Base-by-base conservation (phyloP, 2,113 vertebrate genomes). In the Saccopteryx bilineata region DNA sequence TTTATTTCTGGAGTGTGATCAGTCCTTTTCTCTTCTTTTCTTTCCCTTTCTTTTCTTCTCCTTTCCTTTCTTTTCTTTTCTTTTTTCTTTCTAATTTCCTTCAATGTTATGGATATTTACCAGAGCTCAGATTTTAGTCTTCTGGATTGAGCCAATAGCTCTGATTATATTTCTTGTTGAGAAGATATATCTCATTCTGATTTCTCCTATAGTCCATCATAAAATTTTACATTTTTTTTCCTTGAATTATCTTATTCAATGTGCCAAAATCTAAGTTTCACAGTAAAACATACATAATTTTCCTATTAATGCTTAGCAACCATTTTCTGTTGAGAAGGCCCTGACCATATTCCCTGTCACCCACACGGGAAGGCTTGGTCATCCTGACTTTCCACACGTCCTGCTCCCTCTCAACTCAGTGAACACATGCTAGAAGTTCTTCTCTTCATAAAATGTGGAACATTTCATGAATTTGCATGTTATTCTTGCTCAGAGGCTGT, bases 121-220 rank as follows among this genome's bases (percentile, higher is more conserved):
- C 50, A 39, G 5, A 48, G 23, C 15, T 91, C 52, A 81, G 9
- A 75, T 17, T 15, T 15, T 74, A 19, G 19, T 85, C 4, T 75
- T 90, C n/a, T 69, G 19, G 24, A 60, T 50, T 71, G 6, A 83
- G 52, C 13, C 63, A 46, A 46, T 72, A 68, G 10, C 46, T 79
- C 50, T 60, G 56, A 48, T 68, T 54, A 56, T 78, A 52, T 19
- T 48, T 71, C 87, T 10, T 79, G 7, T 76, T 76, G 21, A 80
- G 87, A 50, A 85, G 71, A 85, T 85, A 28, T 4, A 33, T 80
- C 71, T 79, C 63, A 74, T 91, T 72, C 15, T 80, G 33, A 91
- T 93, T 50, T 85, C 69, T 76, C 7, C 28, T 52, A 3, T 76
- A 9, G 5, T 74, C 31, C 80, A 13, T 56, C 46, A 54, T 65